Conservation (phyloP, 2,888 invertebrate species). For the Selenia dentaria region DNA sequence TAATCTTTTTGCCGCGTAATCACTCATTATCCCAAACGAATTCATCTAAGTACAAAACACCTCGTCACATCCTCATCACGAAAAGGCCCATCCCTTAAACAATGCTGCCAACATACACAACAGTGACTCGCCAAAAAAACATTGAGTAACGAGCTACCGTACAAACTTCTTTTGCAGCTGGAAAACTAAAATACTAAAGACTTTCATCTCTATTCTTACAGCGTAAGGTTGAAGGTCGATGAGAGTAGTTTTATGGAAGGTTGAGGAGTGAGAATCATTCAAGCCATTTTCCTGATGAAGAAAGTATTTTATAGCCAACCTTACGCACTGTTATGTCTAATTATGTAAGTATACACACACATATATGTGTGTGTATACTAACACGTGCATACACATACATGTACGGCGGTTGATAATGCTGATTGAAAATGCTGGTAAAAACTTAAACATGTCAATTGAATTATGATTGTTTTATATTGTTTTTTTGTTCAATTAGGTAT, state of each 20-base stretch:
- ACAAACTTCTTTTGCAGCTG: conserved; percentile 10
- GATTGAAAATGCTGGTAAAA: conserved; percentile 4
- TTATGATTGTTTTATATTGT: too few relatives aligned
- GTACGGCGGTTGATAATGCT: conserved; percentile 8
- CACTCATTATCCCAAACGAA: conserved; percentile 21
- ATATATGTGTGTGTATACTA: too few relatives aligned
- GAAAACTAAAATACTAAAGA: conserved; percentile 3
- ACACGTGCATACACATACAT: too few relatives aligned
- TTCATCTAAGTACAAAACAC: conserved; percentile 21
- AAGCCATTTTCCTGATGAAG: conserved; percentile 66
- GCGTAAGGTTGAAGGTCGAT: conserved; percentile 21
- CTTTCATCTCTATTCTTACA: conserved; percentile 19
- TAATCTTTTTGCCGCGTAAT: conserved; percentile 17
- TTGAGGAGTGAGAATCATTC: conserved; percentile 46
- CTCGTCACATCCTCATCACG: conserved; percentile 37
- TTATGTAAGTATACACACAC: conserved; percentile 21
- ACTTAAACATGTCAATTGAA: neutral
- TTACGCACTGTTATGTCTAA: conserved; percentile 32
- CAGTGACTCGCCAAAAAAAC: conserved; percentile 53
- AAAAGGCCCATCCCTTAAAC: conserved; percentile 33
- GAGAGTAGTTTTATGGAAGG: conserved; percentile 13
- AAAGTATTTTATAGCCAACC: conserved; percentile 57
- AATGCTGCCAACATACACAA: conserved; percentile 36
- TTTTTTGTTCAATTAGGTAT: too few relatives aligned
- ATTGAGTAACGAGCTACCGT: conserved; percentile 39